Conservation (phyloP, 2,888 invertebrate species). For the Tachina lurida region DNA sequence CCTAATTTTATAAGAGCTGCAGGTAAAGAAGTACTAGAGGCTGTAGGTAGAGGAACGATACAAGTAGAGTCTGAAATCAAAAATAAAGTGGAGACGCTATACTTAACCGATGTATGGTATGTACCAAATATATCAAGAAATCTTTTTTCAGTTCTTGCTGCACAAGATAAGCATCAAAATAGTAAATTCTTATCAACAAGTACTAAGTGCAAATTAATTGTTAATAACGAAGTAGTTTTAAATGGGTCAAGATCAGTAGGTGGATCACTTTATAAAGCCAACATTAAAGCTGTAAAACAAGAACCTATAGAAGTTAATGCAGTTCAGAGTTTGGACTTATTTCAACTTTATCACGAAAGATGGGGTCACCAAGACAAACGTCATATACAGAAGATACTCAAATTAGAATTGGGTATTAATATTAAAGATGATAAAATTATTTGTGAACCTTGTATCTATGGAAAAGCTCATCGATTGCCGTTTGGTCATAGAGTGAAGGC, state of each 20-base stretch:
- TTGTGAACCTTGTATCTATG: slow-evolving; percentile 2
- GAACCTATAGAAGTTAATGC: not conserved
- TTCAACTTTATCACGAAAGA: slow-evolving; percentile 11
- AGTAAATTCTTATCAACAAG: slow-evolving; percentile 52
- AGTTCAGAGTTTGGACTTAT: not conserved
- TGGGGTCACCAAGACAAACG: slow-evolving; percentile 17
- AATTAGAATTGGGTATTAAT: not conserved
- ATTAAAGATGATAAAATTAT: not conserved
- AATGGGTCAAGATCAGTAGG: slow-evolving; percentile 9
- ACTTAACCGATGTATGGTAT: no score
- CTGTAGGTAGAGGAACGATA: slow-evolving; percentile 30
- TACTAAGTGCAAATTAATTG: not conserved
- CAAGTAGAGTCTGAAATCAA: no score
- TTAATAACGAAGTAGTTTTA: slow-evolving; percentile 8
- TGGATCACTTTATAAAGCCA: slow-evolving; percentile 22
- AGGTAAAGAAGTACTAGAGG: slow-evolving; percentile 70
- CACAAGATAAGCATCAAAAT: slow-evolving; percentile 49
- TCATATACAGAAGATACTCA: slow-evolving; percentile 12
- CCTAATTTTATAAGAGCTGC: slow-evolving; percentile 50
- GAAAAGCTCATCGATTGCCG: slow-evolving; percentile 1
- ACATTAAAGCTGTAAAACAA: slow-evolving; percentile 13
- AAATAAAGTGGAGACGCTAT: no score
- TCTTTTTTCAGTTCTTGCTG: slow-evolving; percentile 26
- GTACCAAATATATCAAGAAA: no score
- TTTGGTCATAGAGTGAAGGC: slow-evolving; percentile 6